Evolutionary conservation across 2,888 invertebrate species (phyloP), one percentile per base, ranked within the genome.

Genomic region (Clostera curtula): DNA sequence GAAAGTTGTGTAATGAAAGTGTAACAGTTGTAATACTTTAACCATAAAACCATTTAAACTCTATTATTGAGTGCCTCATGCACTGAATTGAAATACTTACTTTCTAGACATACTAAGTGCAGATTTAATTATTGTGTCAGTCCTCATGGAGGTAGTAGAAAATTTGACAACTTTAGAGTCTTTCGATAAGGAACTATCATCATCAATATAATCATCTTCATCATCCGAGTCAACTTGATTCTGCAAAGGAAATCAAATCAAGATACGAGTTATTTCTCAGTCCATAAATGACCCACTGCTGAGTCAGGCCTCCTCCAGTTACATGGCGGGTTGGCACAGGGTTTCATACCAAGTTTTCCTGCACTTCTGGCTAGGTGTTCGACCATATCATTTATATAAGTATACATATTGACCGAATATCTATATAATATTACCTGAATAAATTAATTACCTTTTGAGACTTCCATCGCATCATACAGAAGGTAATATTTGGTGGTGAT

Each of bases 91-190:
- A 23, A 22, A 14, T 19, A 43, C 86, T 77, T 68, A 92, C 92
- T 90, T 92, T 61, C 93, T 87, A 15, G 93, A 87, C 29, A 93
- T 80, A 29, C 87, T 87, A 7, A 93, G 72, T 9, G 88, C 90
- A 17, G 86, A 82, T 70, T 92, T 93, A 1, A 93, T 47, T 26
- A 94, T 59, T 1, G 85, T 68, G 76, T 95, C 95, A 1, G 90
- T 74, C 46, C 94, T 83, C 51, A 92, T 64, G 0, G 93, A 90
- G 30, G 86, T 86, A 4, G 92, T 80, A 34, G 77, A 86, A 9
- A 88, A 71, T 54, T 86, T 88, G 0, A 91, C 52, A 8, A 91
- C 65, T 74, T 90, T 92, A 0, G 90, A 89, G 52, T 89, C 87
- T 47, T 85, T 86, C 34, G 86, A 80, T 14, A 86, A 72, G 12